Percentiles rank a stretch among this genome's conserved stretches.
Conservation (phyloP, 2,113 vertebrate genomes). For the Stegostoma tigrinum region DNA sequence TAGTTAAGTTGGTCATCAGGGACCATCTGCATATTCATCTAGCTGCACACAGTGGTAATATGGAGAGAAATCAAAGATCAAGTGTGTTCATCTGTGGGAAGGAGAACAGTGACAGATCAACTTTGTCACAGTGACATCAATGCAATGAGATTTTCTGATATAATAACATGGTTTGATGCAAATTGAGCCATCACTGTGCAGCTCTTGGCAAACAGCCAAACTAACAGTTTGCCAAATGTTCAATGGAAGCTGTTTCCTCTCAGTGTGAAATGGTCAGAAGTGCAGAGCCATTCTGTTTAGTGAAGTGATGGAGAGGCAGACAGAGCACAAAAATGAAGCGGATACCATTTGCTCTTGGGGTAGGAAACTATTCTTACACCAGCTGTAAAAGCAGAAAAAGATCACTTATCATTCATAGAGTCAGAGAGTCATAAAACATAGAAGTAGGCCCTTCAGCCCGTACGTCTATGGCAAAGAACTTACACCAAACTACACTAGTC, state of each 20-base stretch:
- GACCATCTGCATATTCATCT: background rate
- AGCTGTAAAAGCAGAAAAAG: background rate
- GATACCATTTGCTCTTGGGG: background rate
- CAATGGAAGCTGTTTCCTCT: slow-evolving; percentile 17
- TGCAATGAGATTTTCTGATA: slow-evolving; percentile 20
- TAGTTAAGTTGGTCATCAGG: background rate
- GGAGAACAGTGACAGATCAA: background rate
- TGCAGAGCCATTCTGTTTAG: background rate
- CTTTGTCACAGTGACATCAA: slow-evolving; percentile 23
- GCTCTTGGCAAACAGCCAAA: background rate
- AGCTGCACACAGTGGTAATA: background rate
- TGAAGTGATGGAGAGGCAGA: background rate
- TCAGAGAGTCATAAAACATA: too few species aligned
- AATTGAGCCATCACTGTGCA: slow-evolving; percentile 23
- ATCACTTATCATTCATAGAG: background rate
- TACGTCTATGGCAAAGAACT: too few species aligned
- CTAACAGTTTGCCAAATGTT: slow-evolving; percentile 18
- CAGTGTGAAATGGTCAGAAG: background rate
- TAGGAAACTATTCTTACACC: background rate
- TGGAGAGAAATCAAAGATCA: slow-evolving; percentile 11
- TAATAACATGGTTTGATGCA: slow-evolving; percentile 24
- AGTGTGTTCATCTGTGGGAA: slow-evolving; percentile 3
- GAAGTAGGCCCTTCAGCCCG: too few species aligned
- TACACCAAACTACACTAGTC: too few species aligned
- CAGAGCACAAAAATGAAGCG: background rate